A percentile compares a stretch with the other conserved stretches of the same genome.
Evolutionary conservation across 2,888 invertebrate species (phyloP).

Genomic region (Atherix ibis): DNA sequence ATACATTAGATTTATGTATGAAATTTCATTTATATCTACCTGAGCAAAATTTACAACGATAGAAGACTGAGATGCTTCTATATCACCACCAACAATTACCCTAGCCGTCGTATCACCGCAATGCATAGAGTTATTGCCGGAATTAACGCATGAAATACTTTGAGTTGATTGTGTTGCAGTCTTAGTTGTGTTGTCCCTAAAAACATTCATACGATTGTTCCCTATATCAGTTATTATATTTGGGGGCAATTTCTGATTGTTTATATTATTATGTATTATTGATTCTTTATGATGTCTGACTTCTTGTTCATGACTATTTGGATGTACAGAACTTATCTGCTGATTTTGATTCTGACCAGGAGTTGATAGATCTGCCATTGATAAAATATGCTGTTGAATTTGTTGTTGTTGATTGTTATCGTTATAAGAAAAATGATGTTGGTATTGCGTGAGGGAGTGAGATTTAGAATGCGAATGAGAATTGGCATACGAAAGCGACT

Average conservation of each 20-base stretch:
- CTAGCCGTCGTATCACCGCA: too few species aligned
- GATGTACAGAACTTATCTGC: conserved; percentile 11
- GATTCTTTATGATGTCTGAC: conserved; percentile 24
- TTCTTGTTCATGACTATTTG: conserved; percentile 13
- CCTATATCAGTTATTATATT: conserved; percentile 17
- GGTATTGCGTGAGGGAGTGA: conserved; percentile 8
- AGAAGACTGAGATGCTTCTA: too few species aligned
- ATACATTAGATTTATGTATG: too few species aligned
- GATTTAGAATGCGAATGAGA: not conserved
- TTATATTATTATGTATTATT: conserved; percentile 34
- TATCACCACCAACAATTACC: too few species aligned
- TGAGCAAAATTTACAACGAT: too few species aligned
- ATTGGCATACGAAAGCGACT: too few species aligned
- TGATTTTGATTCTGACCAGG: conserved; percentile 8
- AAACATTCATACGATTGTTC: conserved; percentile 38
- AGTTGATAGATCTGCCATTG: conserved; percentile 6
- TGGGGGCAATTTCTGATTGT: conserved; percentile 33
- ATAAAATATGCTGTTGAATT: conserved; percentile 17
- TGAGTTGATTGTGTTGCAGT: too few species aligned
- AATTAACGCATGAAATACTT: too few species aligned
- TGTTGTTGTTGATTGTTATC: conserved; percentile 8
- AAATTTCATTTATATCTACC: too few species aligned
- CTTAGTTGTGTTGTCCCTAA: conserved; percentile 46
- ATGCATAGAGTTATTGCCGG: too few species aligned
- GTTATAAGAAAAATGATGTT: conserved; percentile 7